phyloP scores from a whole-genome alignment of 2,113 vertebrate species.

The Gopherus evgoodei region DNA sequence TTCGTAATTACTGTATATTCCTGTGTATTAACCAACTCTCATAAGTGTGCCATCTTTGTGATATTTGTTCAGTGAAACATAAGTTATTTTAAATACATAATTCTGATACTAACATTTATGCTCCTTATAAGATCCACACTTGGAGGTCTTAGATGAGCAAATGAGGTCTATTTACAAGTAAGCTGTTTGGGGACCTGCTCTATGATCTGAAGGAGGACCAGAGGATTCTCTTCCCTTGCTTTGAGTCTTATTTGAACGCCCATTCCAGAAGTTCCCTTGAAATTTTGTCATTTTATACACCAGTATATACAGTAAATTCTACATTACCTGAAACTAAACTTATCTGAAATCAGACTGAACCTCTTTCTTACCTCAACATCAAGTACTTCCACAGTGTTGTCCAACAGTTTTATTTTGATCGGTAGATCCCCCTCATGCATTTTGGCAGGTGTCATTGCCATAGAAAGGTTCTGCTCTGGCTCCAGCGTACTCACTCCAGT shows the following conservation, averaged over 20 bases:
- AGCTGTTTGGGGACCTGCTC: background rate
- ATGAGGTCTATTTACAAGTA: background rate
- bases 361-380: conserved; percentile 86
- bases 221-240: background rate
- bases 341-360: background rate
- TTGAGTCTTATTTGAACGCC: background rate
- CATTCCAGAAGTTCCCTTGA: background rate
- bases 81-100: background rate
- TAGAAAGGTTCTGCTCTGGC: conserved; percentile 83
- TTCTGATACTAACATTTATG: background rate
- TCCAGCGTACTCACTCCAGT: conserved; percentile 91
- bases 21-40: background rate
- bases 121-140: background rate
- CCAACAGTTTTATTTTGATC: conserved; percentile 88
- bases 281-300: accelerated
- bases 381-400: conserved; percentile 87
- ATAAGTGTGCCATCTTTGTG: background rate
- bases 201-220: background rate
- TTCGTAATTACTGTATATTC: background rate
- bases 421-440: conserved; percentile 74
- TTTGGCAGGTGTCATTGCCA: conserved; percentile 45
- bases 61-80: background rate
- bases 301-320: background rate
- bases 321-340: background rate
- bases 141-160: background rate